phyloP scores from a whole-genome alignment of 2,113 vertebrate species.

The Python bivittatus region DNA sequence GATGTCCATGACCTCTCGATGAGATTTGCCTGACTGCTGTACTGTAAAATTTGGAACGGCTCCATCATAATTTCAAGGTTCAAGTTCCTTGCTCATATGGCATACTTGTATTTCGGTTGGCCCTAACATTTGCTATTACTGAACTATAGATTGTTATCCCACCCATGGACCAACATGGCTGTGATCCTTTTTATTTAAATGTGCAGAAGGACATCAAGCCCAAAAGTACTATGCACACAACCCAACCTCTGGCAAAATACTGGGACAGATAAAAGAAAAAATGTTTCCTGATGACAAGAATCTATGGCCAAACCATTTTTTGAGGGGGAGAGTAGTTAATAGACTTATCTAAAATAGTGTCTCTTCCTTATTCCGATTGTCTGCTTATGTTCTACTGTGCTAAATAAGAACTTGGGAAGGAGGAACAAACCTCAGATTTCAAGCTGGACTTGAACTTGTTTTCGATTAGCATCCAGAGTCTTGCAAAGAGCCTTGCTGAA shows the following conservation, averaged over 20 bases:
- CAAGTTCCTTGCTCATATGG: too few relatives aligned
- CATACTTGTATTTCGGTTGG: too few relatives aligned
- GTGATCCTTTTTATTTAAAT: too few relatives aligned
- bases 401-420: background rate
- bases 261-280: background rate
- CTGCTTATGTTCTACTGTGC: background rate
- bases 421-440: background rate
- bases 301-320: background rate
- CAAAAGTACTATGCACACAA: background rate
- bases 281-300: background rate
- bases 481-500: background rate
- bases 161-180: too few relatives aligned
- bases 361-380: background rate
- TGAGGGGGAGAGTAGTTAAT: background rate
- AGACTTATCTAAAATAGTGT: background rate
- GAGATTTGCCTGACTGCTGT: too few relatives aligned
- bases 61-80: too few relatives aligned
- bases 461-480: too few relatives aligned
- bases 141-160: too few relatives aligned
- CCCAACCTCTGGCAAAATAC: background rate
- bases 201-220: too few relatives aligned
- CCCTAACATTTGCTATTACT: too few relatives aligned
- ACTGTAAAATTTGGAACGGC: too few relatives aligned
- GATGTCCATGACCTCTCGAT: too few relatives aligned
- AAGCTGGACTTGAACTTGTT: background rate